A percentile compares a stretch with the other conserved stretches of the same genome.
These are phyloP conservation scores for Eutolmus rufibarbis DNA, from an alignment of 2,888 invertebrate species.

Conservation along the genomic window DNA sequence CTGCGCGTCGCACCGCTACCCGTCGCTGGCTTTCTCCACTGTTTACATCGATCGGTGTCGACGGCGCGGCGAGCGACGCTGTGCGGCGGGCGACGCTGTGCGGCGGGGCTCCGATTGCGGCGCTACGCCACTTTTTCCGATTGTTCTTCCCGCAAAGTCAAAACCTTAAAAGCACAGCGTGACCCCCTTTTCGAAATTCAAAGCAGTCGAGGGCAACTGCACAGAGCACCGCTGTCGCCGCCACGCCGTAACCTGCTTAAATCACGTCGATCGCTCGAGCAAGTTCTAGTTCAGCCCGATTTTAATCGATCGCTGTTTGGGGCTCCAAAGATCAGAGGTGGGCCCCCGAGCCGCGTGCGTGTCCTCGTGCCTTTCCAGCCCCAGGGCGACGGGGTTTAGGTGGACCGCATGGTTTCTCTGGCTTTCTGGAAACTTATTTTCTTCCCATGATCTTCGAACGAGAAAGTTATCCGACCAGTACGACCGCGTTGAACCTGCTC, in stretches of 20 bases:
- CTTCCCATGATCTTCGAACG: conserved; percentile 21
- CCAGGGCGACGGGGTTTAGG: background rate
- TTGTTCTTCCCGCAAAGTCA: background rate
- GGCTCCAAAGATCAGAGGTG: background rate
- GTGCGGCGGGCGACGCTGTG: background rate
- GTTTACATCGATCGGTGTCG: background rate
- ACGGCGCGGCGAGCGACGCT: background rate
- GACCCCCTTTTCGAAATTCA: conserved; percentile 17
- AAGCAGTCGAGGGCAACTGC: background rate
- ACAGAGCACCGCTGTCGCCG: background rate
- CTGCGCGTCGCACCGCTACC: background rate
- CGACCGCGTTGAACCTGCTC: background rate
- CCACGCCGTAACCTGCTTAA: background rate
- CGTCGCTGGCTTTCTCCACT: conserved; percentile 17
- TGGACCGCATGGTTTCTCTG: conserved; percentile 3
- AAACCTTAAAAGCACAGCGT: background rate
- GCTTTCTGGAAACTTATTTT: conserved; percentile 16
- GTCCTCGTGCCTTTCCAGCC: background rate
- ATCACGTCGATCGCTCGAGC: background rate
- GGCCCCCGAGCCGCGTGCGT: background rate
- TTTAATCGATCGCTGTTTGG: background rate
- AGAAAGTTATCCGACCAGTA: conserved; percentile 37
- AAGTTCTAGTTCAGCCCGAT: background rate
- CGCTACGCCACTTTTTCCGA: background rate
- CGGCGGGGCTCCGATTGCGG: background rate